Percentiles rank a stretch among this genome's conserved stretches.
Evolutionary conservation across 2,113 vertebrate species (phyloP).

Genomic region (Macquaria ambigua): DNA sequence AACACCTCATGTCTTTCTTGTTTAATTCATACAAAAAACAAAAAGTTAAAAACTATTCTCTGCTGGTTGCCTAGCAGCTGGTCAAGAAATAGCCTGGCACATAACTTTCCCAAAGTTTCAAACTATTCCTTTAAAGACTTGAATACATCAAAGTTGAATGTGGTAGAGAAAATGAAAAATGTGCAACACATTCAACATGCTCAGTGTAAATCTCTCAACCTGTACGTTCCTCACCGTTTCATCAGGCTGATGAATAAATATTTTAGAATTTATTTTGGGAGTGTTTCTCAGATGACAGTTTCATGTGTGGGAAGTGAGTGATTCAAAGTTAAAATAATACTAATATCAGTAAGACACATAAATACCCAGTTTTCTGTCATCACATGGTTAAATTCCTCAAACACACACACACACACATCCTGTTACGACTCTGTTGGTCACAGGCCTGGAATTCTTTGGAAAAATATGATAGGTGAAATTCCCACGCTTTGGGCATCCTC

Average conservation of each 20-base stretch:
- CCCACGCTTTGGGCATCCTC: conserved; percentile 69
- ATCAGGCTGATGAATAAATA: background rate
- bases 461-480: conserved; percentile 68
- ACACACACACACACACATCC: conserved; percentile 49
- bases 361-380: conserved; percentile 29
- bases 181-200: background rate
- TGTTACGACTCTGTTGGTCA: conserved; percentile 56
- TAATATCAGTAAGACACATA: background rate
- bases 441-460: conserved; percentile 58
- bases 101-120: background rate
- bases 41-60: too few relatives aligned
- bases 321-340: background rate
- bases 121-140: background rate
- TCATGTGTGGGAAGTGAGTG: conserved; percentile 12
- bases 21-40: background rate
- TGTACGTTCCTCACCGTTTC: background rate
- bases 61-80: background rate
- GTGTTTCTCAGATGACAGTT: conserved; percentile 33
- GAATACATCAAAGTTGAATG: background rate
- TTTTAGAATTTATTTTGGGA: background rate
- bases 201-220: background rate
- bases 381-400: conserved; percentile 49
- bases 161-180: background rate
- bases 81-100: background rate
- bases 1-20: background rate